Evolutionary conservation across 2,888 invertebrate genomes (phyloP).

Genomic region (Sipha maydis): DNA sequence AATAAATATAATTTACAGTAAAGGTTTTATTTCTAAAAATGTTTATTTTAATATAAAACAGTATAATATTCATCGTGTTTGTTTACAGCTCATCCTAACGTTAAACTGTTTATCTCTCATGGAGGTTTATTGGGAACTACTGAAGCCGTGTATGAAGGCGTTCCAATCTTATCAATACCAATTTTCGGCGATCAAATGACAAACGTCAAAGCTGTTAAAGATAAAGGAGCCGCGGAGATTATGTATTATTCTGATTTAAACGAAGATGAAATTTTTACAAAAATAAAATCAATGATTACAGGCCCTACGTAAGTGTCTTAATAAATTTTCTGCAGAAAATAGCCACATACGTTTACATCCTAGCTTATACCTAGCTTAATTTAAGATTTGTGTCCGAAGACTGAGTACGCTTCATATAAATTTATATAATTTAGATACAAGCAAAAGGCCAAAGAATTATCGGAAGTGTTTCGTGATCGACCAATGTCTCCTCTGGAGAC

Average conservation of each 20-base stretch:
- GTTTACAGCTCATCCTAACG: conserved; percentile 54
- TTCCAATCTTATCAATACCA: conserved; percentile 55
- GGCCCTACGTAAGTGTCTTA: conserved; percentile 34
- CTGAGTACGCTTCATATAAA: neutral
- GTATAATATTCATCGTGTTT: neutral
- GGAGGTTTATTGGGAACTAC: conserved; percentile 58
- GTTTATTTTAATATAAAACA: too few species aligned
- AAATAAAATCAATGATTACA: conserved; percentile 48
- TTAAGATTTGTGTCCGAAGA: neutral
- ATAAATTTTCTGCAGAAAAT: too few species aligned
- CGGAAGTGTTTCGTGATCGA: conserved; percentile 68
- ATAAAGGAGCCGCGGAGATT: conserved; percentile 47
- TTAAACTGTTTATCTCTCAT: conserved; percentile 55
- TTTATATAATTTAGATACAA: conserved; percentile 64
- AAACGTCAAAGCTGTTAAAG: conserved; percentile 48
- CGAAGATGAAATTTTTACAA: conserved; percentile 50
- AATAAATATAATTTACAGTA: too few species aligned
- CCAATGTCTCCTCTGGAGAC: conserved; percentile 72
- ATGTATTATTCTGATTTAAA: conserved; percentile 52
- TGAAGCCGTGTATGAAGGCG: conserved; percentile 56
- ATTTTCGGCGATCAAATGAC: conserved; percentile 58
- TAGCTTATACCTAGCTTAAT: too few species aligned
- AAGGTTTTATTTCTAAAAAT: too few species aligned
- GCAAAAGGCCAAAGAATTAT: conserved; percentile 63
- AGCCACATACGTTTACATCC: too few species aligned